Percentiles rank a stretch among this genome's conserved stretches.
Conservation (phyloP, 2,888 invertebrate species). For the Rugalucina vietnamica region DNA sequence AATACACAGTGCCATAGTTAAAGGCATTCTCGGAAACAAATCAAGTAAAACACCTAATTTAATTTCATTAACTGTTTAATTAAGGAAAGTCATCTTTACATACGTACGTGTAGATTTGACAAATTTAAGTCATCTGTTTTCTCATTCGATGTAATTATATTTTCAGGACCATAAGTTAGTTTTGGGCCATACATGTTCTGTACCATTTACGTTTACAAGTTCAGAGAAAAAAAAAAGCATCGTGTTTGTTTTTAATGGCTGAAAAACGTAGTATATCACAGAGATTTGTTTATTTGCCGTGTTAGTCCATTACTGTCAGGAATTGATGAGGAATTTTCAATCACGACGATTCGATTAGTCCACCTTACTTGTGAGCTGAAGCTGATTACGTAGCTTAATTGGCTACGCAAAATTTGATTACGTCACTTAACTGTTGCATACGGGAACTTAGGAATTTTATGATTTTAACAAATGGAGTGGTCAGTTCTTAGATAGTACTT, state of each 20-base stretch:
- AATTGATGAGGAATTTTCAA: conserved; percentile 10
- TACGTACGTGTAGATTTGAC: too few species aligned
- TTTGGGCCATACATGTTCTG: too few species aligned
- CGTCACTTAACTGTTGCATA: conserved; percentile 12
- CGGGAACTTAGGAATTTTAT: not conserved
- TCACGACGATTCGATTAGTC: conserved; percentile 12
- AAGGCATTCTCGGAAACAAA: not conserved
- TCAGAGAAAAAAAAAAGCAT: too few species aligned
- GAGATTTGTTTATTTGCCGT: conserved; percentile 11
- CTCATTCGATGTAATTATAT: too few species aligned
- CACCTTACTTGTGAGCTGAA: not conserved
- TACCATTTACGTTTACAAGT: too few species aligned
- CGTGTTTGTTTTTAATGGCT: not conserved
- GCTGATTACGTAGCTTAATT: not conserved
- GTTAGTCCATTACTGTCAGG: conserved; percentile 34
- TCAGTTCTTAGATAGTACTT: too few species aligned
- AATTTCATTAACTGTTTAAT: conserved; percentile 8
- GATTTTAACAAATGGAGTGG: not conserved
- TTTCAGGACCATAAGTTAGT: too few species aligned
- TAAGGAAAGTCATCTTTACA: not conserved
- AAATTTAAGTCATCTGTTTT: too few species aligned
- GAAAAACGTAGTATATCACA: conserved; percentile 7
- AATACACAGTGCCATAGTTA: too few species aligned
- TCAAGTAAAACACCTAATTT: not conserved
- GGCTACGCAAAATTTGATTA: not conserved